Evolutionary conservation across 2,113 vertebrate genomes (phyloP).

Genomic region (Sorex fumeus): DNA sequence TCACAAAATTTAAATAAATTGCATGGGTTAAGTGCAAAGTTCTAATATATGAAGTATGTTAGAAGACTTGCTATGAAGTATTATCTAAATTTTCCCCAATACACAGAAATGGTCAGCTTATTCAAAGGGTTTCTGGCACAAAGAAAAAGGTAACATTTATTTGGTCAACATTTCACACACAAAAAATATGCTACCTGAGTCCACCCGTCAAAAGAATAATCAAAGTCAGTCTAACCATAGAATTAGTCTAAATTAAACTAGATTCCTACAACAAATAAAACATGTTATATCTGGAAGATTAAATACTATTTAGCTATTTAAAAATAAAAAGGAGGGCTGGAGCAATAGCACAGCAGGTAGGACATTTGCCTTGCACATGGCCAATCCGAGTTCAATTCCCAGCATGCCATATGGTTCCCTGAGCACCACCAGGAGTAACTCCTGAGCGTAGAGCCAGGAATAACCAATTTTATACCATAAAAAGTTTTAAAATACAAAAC

Average conservation of each 20-base stretch:
- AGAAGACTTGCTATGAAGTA: neutral
- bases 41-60: neutral
- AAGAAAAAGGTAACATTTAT: neutral
- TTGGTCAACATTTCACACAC: neutral
- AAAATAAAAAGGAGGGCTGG: neutral
- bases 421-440: too few relatives aligned
- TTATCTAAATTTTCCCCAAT: neutral
- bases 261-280: neutral
- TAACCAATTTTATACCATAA: neutral
- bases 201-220: neutral
- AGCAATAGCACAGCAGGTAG: neutral
- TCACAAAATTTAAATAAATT: too few relatives aligned
- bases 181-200: neutral
- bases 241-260: neutral
- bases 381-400: too few relatives aligned
- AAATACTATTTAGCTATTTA: neutral
- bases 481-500: neutral
- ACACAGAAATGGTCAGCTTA: neutral
- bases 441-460: too few relatives aligned
- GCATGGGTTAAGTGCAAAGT: neutral
- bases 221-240: neutral
- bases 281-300: neutral
- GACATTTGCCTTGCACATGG: too few relatives aligned
- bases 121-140: neutral
- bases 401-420: too few relatives aligned